Evolutionary conservation across 2,888 invertebrate species (phyloP), one percentile per base, ranked within the genome.

Genomic region (Danaus chrysippus): DNA sequence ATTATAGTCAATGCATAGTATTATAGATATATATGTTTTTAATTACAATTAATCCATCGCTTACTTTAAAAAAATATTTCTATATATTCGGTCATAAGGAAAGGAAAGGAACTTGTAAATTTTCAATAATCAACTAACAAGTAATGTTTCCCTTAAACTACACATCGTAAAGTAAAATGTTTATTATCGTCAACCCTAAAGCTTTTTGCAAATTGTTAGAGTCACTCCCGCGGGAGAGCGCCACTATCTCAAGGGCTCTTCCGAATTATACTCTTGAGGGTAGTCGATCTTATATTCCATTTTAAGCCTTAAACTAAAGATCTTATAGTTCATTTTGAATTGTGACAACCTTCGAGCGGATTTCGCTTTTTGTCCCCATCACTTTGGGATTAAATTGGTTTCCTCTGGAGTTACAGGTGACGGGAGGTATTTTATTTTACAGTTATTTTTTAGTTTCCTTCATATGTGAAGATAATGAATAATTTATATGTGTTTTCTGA

Each of bases 161-260:
- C 23, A 34, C 23, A 34, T 34, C 23, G 23, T 34, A 34, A 34
- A 34, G 6, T 34, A 34, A 34, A 58, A 54, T 54, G 42, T 56
- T 54, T 41, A 41, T 44, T 44, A 11, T 63, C 58, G 68, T 60
- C 81, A 82, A 62, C 84, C 84, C 80, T 84, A 64, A 42, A 56
- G 44, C 60, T 58, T 56, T 64, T 64, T 60, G 62, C 65, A 63
- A 58, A 61, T 63, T 63, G 55, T 71, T 73, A 73, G 70, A 72
- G 73, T 68, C 57, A 58, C 61, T 78, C 81, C 77, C 81, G 46
- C 59, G 80, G 71, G 84, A 76, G 64, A 58, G 58, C 62, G 66
- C 63, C 70, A 73, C 70, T 72, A 74, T 77, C 79, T 78, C 75
- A 62, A 81, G 79, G 72, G 76, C 71, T 70, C 71, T 67, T 68